phyloP scores from a whole-genome alignment of 2,113 vertebrate species.

The Caranx melampygus region DNA sequence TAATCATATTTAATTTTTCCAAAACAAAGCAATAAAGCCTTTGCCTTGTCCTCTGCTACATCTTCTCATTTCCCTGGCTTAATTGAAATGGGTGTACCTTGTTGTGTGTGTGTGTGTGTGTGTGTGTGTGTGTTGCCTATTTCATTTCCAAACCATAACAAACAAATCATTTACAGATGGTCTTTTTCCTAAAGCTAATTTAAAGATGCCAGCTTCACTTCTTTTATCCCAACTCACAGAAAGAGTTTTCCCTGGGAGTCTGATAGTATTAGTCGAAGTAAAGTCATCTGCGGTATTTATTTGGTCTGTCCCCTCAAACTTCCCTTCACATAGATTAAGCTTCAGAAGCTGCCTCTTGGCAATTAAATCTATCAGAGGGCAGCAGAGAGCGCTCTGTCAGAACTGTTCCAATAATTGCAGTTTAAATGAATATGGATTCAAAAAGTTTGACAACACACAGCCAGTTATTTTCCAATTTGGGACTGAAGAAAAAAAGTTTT shows the following conservation, averaged over 20 bases:
- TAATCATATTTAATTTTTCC: slow-evolving; percentile 34
- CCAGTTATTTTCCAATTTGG: slow-evolving; percentile 51
- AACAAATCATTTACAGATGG: slow-evolving; percentile 63
- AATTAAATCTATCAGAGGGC: slow-evolving; percentile 78
- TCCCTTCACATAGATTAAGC: slow-evolving; percentile 67
- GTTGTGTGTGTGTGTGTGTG: slow-evolving; percentile 17
- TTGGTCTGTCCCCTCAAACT: slow-evolving; percentile 37
- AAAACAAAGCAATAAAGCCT: slow-evolving; percentile 54
- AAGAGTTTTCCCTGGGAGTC: slow-evolving; percentile 24
- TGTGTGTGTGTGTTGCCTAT: slow-evolving; percentile 11
- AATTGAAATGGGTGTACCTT: slow-evolving; percentile 39
- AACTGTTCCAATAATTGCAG: slow-evolving; percentile 75
- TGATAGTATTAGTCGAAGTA: slow-evolving; percentile 55
- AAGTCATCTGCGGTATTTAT: slow-evolving; percentile 64
- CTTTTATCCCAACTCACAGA: slow-evolving; percentile 45
- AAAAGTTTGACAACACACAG: slow-evolving; percentile 61
- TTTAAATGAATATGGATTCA: slow-evolving; percentile 76
- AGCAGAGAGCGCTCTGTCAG: slow-evolving; percentile 69
- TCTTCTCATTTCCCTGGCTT: slow-evolving; percentile 45
- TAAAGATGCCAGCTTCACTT: slow-evolving; percentile 15
- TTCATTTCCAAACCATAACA: slow-evolving; percentile 52
- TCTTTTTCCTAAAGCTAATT: slow-evolving; percentile 49
- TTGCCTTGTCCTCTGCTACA: slow-evolving; percentile 26
- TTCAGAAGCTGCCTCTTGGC: slow-evolving; percentile 66
- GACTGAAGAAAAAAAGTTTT: slow-evolving; percentile 18